Evolutionary conservation across 1,140 invertebrate genomes (phyloP).

Genomic region (Scaptomyza hsui): DNA sequence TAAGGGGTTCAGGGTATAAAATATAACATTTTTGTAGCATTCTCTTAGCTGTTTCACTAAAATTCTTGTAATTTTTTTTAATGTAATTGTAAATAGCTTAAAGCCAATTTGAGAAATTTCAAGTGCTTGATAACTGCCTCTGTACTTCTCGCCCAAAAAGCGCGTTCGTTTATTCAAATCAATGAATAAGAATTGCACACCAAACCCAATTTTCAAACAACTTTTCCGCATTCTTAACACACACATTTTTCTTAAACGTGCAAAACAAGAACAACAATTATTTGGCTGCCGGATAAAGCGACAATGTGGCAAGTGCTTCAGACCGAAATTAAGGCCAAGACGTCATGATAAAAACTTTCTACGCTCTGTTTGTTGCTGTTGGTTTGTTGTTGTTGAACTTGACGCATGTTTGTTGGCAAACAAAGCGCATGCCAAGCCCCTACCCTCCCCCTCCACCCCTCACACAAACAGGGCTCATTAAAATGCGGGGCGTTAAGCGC

Average conservation of each 20-base stretch:
- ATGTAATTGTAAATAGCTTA: conserved; percentile 14
- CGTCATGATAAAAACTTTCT: conserved; percentile 76
- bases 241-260: conserved; percentile 58
- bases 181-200: conserved; percentile 69
- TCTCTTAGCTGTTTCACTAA: no score
- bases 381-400: conserved; percentile 67
- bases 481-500: conserved; percentile 75
- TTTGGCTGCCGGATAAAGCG: conserved; percentile 21
- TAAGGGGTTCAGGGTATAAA: no score
- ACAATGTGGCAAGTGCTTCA: conserved; percentile 42
- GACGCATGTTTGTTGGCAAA: conserved; percentile 81
- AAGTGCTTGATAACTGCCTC: neutral
- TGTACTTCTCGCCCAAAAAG: neutral
- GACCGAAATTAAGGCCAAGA: conserved; percentile 70
- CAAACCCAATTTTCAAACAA: conserved; percentile 78
- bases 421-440: conserved; percentile 33
- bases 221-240: conserved; percentile 77
- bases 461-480: conserved; percentile 61
- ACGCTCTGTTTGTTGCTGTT: conserved; percentile 25
- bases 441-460: neutral
- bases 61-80: neutral
- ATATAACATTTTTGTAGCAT: no score
- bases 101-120: neutral
- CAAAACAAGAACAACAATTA: conserved; percentile 28
- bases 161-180: conserved; percentile 44